Evolutionary conservation across 2,797 vertebrate genomes (phyloP).

Genomic region (Melanotaenia pygmaea): DNA sequence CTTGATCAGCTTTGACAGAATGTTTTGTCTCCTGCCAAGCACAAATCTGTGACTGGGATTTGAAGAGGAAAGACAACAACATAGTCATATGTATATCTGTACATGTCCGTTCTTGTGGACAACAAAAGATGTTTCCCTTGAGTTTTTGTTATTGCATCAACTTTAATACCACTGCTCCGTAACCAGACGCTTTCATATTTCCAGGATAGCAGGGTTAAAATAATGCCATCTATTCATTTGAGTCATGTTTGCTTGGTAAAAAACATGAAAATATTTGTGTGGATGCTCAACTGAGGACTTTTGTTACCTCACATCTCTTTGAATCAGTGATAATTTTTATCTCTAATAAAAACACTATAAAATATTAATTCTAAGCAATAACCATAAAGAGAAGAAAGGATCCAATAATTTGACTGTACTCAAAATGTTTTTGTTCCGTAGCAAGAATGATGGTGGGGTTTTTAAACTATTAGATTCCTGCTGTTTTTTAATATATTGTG

Average conservation of each 20-base stretch:
- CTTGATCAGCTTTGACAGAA: slow-evolving; percentile 47
- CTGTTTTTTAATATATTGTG: slow-evolving; percentile 80
- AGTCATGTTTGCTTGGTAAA: slow-evolving; percentile 29
- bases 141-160: slow-evolving; percentile 59
- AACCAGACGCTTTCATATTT: slow-evolving; percentile 45
- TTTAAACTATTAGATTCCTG: slow-evolving; percentile 74
- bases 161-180: slow-evolving; percentile 3
- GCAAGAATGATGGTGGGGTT: slow-evolving; percentile 59
- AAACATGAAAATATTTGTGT: neutral
- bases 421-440: slow-evolving; percentile 58
- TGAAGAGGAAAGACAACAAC: slow-evolving; percentile 34
- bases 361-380: slow-evolving; percentile 58
- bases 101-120: slow-evolving; percentile 50
- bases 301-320: slow-evolving; percentile 12
- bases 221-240: slow-evolving; percentile 32
- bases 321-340: slow-evolving; percentile 31
- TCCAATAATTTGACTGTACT: slow-evolving; percentile 59
- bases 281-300: slow-evolving; percentile 20
- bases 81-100: slow-evolving; percentile 27
- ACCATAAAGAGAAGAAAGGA: slow-evolving; percentile 46
- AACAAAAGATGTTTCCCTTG: slow-evolving; percentile 52
- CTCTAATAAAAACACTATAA: slow-evolving; percentile 34
- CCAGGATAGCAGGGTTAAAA: slow-evolving; percentile 29
- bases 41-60: slow-evolving; percentile 30
- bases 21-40: slow-evolving; percentile 47